These are phyloP conservation scores for Limnephilus auricula DNA, from an alignment of 2,888 invertebrate species.

Conservation along the genomic window DNA sequence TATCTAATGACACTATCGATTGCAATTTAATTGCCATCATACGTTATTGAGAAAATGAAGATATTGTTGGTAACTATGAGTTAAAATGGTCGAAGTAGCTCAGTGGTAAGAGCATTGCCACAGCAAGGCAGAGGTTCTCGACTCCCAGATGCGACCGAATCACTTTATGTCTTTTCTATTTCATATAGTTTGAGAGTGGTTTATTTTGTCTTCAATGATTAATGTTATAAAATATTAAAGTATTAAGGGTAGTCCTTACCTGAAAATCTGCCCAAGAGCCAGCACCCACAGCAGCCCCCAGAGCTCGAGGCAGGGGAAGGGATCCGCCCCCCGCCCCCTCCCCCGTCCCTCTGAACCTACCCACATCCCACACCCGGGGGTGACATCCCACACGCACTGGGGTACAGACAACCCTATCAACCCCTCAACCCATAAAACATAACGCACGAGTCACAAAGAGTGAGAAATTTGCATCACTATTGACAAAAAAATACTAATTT, in stretches of 20 bases:
- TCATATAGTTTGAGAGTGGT: no score
- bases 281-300: neutral
- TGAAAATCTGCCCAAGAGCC: neutral
- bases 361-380: constrained; percentile 4
- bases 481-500: neutral
- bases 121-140: no score
- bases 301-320: constrained; percentile 4
- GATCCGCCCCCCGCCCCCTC: neutral
- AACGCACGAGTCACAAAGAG: neutral
- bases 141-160: no score
- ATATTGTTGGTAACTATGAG: no score
- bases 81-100: no score
- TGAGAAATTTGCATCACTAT: neutral
- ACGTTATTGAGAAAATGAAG: no score
- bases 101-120: no score
- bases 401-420: neutral
- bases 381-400: neutral
- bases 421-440: neutral
- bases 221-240: no score
- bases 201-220: no score
- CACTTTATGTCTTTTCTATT: no score
- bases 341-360: neutral
- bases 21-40: no score
- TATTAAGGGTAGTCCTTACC: neutral
- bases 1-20: no score